phyloP scores from a whole-genome alignment of 2,797 vertebrate species.

The Silurus lanzhouensis region DNA sequence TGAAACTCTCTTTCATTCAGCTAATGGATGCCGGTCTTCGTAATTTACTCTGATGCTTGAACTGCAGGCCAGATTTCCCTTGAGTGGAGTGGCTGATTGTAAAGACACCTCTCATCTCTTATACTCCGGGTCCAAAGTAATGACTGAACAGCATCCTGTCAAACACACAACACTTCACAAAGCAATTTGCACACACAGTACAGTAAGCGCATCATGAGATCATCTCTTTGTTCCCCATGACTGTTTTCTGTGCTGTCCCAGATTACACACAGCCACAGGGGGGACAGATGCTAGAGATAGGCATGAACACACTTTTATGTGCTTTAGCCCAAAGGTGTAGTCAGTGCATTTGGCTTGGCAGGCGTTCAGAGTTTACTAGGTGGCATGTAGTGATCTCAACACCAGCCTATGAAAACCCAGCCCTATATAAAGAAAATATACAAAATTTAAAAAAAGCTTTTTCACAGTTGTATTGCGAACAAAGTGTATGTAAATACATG shows the following conservation, averaged over 20 bases:
- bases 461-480: background rate
- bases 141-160: background rate
- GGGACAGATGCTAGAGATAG: conserved; percentile 52
- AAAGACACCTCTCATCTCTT: conserved; percentile 4
- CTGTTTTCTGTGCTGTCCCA: background rate
- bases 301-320: conserved; percentile 31
- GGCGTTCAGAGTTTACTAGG: background rate
- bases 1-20: conserved; percentile 22
- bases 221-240: background rate
- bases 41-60: conserved; percentile 22
- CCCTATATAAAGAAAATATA: background rate
- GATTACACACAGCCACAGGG: conserved; percentile 40
- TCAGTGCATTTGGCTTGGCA: background rate
- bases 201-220: background rate
- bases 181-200: background rate
- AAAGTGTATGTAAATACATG: background rate
- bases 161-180: background rate
- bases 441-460: background rate
- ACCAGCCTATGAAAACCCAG: background rate
- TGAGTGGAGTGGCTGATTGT: background rate
- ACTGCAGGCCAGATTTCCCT: conserved; percentile 12
- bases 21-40: conserved; percentile 20
- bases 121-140: conserved; percentile 1
- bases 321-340: conserved; percentile 10
- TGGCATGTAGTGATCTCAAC: background rate